These are phyloP conservation scores for Venusia cambrica DNA, from an alignment of 2,888 invertebrate species.

Conservation along the genomic window DNA sequence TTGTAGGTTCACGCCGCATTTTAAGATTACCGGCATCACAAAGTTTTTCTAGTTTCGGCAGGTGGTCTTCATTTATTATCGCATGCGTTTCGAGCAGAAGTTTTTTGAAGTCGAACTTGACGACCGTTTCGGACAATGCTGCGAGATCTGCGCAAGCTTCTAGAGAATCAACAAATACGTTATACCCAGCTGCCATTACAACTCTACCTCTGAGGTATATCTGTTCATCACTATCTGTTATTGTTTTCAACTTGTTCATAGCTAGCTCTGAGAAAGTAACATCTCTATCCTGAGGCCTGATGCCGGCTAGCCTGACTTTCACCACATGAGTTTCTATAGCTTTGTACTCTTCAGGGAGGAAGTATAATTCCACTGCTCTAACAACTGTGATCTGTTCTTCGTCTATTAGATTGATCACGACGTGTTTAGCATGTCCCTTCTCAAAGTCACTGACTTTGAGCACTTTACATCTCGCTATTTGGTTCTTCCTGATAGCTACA, in stretches of 20 bases:
- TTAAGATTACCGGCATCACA: constrained; percentile 53
- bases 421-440: constrained; percentile 47
- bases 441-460: constrained; percentile 59
- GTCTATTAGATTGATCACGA: constrained; percentile 82
- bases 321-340: constrained; percentile 65
- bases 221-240: constrained; percentile 51
- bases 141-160: constrained; percentile 78
- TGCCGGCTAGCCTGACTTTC: constrained; percentile 54
- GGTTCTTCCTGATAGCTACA: constrained; percentile 61
- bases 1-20: constrained; percentile 28
- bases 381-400: constrained; percentile 72
- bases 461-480: constrained; percentile 81
- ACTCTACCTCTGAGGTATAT: constrained; percentile 71
- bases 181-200: constrained; percentile 79
- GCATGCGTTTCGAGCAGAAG: constrained; percentile 70
- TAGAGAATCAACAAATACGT: constrained; percentile 84
- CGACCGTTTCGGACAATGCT: constrained; percentile 68
- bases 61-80: constrained; percentile 65
- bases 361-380: constrained; percentile 60
- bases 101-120: constrained; percentile 76
- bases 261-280: constrained; percentile 60
- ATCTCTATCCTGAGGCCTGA: constrained; percentile 65
- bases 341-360: constrained; percentile 75
- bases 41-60: constrained; percentile 66
- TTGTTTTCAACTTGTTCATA: constrained; percentile 43